phyloP scores from a whole-genome alignment of 2,888 invertebrate species.

The Allophyes oxyacanthae region DNA sequence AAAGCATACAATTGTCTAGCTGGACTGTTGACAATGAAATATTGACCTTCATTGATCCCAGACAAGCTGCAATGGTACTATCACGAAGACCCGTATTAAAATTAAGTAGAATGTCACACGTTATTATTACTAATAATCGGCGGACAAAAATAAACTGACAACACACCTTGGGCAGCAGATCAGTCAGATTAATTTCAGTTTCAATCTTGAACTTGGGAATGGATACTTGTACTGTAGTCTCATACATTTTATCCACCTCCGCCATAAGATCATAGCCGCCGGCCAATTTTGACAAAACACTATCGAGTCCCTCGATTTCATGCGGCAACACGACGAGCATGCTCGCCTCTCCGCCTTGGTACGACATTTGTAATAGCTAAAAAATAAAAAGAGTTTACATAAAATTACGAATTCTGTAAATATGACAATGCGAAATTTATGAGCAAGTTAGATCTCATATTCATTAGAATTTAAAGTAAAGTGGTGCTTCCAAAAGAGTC shows the following conservation, averaged over 20 bases:
- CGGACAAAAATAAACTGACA: neutral
- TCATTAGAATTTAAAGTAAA: too few species aligned
- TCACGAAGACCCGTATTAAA: conserved; percentile 28
- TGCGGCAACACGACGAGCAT: conserved; percentile 94
- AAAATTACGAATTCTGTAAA: too few species aligned
- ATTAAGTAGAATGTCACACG: conserved; percentile 5
- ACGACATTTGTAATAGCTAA: conserved; percentile 92
- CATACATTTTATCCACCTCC: conserved; percentile 82
- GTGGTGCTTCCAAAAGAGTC: too few species aligned
- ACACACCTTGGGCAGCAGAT: conserved; percentile 91
- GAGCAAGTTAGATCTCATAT: too few species aligned
- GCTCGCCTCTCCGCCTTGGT: conserved; percentile 91
- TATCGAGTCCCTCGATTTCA: conserved; percentile 90
- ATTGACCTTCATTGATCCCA: conserved; percentile 15
- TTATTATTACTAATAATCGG: neutral
- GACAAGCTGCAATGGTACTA: conserved; percentile 11
- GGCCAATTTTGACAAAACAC: conserved; percentile 90
- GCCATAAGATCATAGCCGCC: conserved; percentile 84
- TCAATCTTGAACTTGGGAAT: conserved; percentile 95
- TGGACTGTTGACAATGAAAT: conserved; percentile 8
- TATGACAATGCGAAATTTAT: too few species aligned
- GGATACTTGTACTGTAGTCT: conserved; percentile 90
- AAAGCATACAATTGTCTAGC: conserved; percentile 5
- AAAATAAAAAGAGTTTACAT: conserved; percentile 56
- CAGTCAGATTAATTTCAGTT: conserved; percentile 91